Evolutionary conservation across 37 sponge, comb jelly and placozoan species (phyloP).

Genomic region (Chondrosia reniformis): DNA sequence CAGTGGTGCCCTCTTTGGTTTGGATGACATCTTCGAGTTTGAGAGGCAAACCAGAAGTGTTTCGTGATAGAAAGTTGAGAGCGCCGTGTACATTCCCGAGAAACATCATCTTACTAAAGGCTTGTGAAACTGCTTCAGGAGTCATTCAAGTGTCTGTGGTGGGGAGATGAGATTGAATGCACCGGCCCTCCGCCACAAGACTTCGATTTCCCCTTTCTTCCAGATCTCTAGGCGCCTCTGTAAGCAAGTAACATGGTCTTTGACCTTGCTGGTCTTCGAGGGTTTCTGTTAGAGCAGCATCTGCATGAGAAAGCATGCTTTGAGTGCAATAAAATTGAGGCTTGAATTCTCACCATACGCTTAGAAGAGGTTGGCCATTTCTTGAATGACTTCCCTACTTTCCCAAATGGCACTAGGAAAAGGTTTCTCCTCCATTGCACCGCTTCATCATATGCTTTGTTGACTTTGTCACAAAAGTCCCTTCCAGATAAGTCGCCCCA

Average conservation of each 20-base stretch:
- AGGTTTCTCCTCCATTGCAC: not conserved
- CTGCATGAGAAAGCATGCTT: too few species aligned
- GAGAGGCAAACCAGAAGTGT: too few species aligned
- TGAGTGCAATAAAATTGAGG: not conserved
- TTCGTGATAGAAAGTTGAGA: too few species aligned
- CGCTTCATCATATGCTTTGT: not conserved
- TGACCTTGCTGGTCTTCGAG: too few species aligned
- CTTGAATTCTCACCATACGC: slow-evolving; percentile 3
- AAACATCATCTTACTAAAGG: slow-evolving; percentile 3
- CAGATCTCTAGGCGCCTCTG: slow-evolving; percentile 7
- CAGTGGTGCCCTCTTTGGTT: too few species aligned
- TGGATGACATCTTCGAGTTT: too few species aligned
- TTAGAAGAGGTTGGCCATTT: too few species aligned
- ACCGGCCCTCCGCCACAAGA: slow-evolving; percentile 3
- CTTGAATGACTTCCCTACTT: not conserved
- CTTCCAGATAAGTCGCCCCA: not conserved
- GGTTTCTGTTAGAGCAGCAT: too few species aligned
- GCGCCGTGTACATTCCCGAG: slow-evolving; percentile 4
- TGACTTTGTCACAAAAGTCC: too few species aligned
- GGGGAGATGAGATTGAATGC: slow-evolving; percentile 8
- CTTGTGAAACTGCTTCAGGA: not conserved
- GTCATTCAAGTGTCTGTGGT: not conserved
- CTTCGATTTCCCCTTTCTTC: slow-evolving; percentile 9
- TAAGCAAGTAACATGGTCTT: too few species aligned
- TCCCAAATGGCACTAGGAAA: not conserved